Conservation (phyloP, 2,888 invertebrate species). For the Xanthorhoe spadicearia region DNA sequence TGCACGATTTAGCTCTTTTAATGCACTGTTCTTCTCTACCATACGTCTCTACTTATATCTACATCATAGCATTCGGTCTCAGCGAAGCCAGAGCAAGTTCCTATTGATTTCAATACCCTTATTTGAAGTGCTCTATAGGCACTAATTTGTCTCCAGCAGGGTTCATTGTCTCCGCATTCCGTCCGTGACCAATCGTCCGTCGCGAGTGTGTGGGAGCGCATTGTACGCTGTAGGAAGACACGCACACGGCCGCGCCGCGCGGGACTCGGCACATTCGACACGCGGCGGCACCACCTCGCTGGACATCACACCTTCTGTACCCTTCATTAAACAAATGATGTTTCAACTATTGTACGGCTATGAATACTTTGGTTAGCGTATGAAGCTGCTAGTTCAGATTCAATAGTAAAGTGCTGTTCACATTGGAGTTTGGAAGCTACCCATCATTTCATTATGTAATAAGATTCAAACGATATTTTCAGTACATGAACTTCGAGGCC, state of each 20-base stretch:
- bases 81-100: slow-evolving; percentile 2
- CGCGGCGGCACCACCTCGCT: slow-evolving; percentile 36
- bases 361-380: not conserved
- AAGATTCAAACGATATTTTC: too few species aligned
- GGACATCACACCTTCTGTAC: slow-evolving; percentile 42
- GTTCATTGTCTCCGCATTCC: slow-evolving; percentile 33
- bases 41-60: not conserved
- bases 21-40: not conserved
- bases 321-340: slow-evolving; percentile 17
- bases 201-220: slow-evolving; percentile 4
- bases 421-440: not conserved
- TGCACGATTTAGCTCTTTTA: not conserved
- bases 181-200: slow-evolving; percentile 33
- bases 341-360: slow-evolving; percentile 15
- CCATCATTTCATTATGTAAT: not conserved
- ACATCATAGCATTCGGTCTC: not conserved
- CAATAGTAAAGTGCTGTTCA: slow-evolving; percentile 2
- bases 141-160: slow-evolving; percentile 24
- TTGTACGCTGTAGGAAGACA: slow-evolving; percentile 5
- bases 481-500: too few species aligned
- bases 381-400: not conserved
- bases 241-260: slow-evolving; percentile 18
- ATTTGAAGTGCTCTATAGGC: slow-evolving; percentile 18
- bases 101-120: slow-evolving; percentile 26
- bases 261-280: slow-evolving; percentile 26